Evolutionary conservation across 2,888 invertebrate species (phyloP).

Genomic region (Stenurella melanura): DNA sequence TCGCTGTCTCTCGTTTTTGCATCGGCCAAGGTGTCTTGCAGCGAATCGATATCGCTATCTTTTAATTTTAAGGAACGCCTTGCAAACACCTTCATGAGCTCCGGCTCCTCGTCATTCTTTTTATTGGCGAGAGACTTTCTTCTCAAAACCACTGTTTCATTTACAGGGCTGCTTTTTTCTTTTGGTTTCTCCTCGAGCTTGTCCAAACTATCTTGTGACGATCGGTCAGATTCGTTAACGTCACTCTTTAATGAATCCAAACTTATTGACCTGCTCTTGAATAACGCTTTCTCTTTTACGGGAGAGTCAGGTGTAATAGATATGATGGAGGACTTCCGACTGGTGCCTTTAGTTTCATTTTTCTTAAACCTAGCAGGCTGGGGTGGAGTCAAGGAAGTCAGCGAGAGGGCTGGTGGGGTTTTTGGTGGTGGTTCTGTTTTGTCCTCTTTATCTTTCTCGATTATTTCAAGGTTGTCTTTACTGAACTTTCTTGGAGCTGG

Average conservation of each 20-base stretch:
- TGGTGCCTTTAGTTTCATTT: conserved; percentile 57
- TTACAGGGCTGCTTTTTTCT: conserved; percentile 73
- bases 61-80: conserved; percentile 87
- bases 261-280: conserved; percentile 76
- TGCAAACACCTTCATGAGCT: conserved; percentile 88
- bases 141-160: conserved; percentile 75
- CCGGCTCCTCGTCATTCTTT: conserved; percentile 83
- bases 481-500: conserved; percentile 63
- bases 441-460: conserved; percentile 66
- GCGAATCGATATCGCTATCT: conserved; percentile 79
- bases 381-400: conserved; percentile 2
- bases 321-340: conserved; percentile 63
- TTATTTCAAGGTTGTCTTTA: conserved; percentile 70
- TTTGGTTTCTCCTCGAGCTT: conserved; percentile 59
- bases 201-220: conserved; percentile 66
- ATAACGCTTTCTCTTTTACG: conserved; percentile 64
- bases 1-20: conserved; percentile 81
- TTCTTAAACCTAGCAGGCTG: conserved; percentile 59
- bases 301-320: conserved; percentile 62
- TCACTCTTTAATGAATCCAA: conserved; percentile 72
- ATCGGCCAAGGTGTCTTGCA: conserved; percentile 76
- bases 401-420: conserved; percentile 50
- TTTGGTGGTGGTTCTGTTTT: conserved; percentile 47
- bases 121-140: conserved; percentile 75
- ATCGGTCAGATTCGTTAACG: conserved; percentile 58